These are phyloP conservation scores for Euphonia xanthogaster DNA, from an alignment of 2,797 vertebrate genomes.

Conservation along the genomic window DNA sequence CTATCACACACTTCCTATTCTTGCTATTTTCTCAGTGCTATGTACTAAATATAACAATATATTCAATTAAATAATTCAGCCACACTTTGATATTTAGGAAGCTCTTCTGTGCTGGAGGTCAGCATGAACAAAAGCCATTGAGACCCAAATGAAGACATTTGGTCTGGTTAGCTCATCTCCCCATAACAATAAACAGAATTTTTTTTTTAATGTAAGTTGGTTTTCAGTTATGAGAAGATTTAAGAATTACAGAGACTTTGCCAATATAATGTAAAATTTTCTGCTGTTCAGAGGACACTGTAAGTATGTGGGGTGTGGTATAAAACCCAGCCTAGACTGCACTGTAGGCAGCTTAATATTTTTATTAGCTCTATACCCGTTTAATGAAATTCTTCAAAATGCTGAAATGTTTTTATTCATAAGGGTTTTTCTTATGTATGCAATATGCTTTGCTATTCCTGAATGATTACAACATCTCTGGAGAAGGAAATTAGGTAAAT, in stretches of 20 bases:
- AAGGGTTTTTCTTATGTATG: background rate
- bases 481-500: background rate
- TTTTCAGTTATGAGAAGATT: background rate
- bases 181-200: background rate
- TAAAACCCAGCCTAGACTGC: background rate
- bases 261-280: background rate
- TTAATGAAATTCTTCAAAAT: background rate
- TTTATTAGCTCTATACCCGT: background rate
- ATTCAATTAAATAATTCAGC: background rate
- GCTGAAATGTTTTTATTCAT: background rate
- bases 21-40: background rate
- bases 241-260: background rate
- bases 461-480: background rate
- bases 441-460: background rate
- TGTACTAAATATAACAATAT: background rate
- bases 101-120: background rate
- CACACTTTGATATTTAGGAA: background rate
- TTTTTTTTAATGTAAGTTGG: background rate
- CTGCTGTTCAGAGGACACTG: background rate
- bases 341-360: background rate
- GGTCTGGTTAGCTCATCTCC: background rate
- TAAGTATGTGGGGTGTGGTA: background rate
- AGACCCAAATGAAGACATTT: background rate
- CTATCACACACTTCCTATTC: background rate
- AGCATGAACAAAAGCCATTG: background rate